phyloP scores from a whole-genome alignment of 2,113 vertebrate genomes.

The Menidia beryllina region DNA sequence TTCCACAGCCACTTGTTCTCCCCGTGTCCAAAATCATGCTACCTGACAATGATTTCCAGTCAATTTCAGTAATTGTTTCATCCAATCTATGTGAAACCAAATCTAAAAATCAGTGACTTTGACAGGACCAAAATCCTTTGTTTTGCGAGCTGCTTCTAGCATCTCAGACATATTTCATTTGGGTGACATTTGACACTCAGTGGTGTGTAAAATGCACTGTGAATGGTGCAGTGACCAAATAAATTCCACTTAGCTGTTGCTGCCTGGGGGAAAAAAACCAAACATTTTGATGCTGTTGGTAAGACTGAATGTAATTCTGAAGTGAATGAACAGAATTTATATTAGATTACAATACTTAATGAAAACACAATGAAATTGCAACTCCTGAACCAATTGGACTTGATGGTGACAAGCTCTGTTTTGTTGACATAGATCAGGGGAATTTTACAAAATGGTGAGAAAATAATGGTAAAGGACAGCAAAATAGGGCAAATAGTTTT shows the following conservation, averaged over 20 bases:
- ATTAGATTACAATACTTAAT: no score
- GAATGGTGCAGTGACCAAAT: conserved; percentile 21
- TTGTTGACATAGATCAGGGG: no score
- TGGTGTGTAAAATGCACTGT: neutral
- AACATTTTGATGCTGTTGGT: conserved; percentile 36
- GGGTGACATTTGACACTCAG: conserved; percentile 7
- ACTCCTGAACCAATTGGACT: no score
- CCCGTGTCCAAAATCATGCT: neutral
- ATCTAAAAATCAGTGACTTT: conserved; percentile 6
- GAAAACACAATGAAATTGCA: no score
- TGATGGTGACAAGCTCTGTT: no score
- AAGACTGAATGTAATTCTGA: conserved; percentile 13
- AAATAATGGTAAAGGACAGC: no score
- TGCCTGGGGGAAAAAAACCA: conserved; percentile 23
- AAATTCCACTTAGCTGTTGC: conserved; percentile 12
- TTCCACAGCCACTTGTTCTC: no score
- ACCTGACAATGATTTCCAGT: neutral
- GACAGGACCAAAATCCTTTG: neutral
- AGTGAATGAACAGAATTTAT: no score
- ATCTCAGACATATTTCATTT: neutral
- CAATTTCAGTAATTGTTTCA: conserved; percentile 18
- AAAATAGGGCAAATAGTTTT: no score
- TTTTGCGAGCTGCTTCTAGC: neutral
- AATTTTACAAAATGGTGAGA: no score
- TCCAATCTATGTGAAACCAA: conserved; percentile 1